Conservation (phyloP, 2,888 invertebrate genomes). For the Machimus atricapillus region DNA sequence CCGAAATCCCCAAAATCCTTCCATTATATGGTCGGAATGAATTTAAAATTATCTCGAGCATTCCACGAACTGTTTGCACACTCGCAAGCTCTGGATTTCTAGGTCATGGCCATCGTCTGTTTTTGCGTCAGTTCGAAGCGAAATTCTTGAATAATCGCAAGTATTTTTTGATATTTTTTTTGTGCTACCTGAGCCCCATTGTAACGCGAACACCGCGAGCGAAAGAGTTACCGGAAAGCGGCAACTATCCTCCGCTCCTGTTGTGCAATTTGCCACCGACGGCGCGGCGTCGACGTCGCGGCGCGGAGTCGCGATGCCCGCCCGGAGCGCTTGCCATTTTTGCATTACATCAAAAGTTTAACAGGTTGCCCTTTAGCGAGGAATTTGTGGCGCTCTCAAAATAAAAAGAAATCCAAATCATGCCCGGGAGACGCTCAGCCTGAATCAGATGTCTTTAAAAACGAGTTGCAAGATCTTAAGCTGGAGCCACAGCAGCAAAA, state of each 20-base stretch:
- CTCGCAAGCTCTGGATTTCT: not conserved
- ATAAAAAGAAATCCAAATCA: not conserved
- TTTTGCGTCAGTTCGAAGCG: not conserved
- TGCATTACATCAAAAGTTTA: not conserved
- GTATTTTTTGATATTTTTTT: not conserved
- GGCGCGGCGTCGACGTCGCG: not conserved
- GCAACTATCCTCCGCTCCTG: not conserved
- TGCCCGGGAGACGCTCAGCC: not conserved
- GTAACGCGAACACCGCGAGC: not conserved
- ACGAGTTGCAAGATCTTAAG: not conserved
- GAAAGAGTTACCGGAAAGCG: not conserved
- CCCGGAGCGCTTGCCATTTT: not conserved
- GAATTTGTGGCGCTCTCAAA: not conserved
- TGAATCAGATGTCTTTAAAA: conserved; percentile 10
- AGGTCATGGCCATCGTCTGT: conserved; percentile 2
- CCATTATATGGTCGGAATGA: not conserved
- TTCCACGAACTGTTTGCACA: not conserved
- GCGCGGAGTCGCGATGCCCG: not conserved
- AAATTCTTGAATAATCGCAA: conserved; percentile 19
- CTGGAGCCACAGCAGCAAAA: not conserved
- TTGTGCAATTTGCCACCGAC: not conserved
- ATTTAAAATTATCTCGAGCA: conserved; percentile 3
- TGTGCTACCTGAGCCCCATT: not conserved
- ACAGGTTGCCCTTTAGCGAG: conserved; percentile 1
- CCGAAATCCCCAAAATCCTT: not conserved